Percentiles rank a stretch among this genome's conserved stretches.
Conservation (phyloP, 2,113 vertebrate genomes). For the Grantiella picta region DNA sequence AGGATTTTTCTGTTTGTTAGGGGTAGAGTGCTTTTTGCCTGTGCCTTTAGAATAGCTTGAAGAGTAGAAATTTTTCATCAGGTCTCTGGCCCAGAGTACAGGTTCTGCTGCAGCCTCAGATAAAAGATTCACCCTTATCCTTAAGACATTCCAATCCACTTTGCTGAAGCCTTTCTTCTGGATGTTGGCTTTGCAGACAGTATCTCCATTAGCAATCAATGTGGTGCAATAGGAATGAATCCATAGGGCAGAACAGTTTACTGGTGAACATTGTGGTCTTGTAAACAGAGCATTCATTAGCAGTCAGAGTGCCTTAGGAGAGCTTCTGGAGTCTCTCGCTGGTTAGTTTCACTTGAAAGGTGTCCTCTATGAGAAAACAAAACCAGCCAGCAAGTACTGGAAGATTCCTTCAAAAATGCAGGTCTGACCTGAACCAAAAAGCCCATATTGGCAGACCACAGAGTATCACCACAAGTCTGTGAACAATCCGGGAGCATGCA, state of each 20-base stretch:
- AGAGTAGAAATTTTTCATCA: neutral
- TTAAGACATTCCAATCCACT: neutral
- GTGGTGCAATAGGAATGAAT: neutral
- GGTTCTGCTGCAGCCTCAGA: neutral
- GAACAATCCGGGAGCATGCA: neutral
- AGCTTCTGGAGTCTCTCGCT: neutral
- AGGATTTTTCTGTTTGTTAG: neutral
- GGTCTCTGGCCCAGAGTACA: neutral
- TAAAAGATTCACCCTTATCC: neutral
- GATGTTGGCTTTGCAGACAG: neutral
- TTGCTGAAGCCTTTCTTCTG: neutral
- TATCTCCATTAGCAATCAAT: neutral
- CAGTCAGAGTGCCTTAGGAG: neutral
- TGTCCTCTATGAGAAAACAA: neutral
- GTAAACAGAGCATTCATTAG: neutral
- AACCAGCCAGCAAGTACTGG: neutral
- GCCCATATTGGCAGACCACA: neutral
- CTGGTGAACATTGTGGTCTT: rapidly evolving
- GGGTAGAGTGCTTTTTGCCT: neutral
- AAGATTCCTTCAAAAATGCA: neutral
- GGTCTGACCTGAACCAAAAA: neutral
- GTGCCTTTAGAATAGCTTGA: neutral
- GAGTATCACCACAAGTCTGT: neutral
- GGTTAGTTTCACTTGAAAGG: neutral
- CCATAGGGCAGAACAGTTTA: neutral